Conservation (phyloP, 2,113 vertebrate genomes). For the Diphyllodes magnificus region DNA sequence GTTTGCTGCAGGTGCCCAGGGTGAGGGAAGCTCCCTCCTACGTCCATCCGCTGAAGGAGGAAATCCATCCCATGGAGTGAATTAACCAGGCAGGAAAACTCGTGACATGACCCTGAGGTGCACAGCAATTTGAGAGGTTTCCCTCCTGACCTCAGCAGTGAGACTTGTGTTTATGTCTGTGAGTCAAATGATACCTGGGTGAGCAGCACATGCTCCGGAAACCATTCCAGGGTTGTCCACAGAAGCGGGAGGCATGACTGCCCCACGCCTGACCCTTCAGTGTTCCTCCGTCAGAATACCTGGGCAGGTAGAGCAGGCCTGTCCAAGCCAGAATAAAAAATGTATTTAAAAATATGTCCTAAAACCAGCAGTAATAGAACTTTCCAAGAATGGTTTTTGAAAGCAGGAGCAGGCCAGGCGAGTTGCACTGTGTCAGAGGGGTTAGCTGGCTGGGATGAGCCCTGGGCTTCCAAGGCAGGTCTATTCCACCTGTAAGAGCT, state of each 20-base stretch:
- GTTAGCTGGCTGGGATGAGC: not conserved
- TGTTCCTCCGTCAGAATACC: not conserved
- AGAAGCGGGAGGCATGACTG: fast-evolving
- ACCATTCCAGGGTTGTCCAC: not conserved
- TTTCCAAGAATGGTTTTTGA: not conserved
- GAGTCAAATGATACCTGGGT: not conserved
- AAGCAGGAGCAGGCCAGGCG: not conserved
- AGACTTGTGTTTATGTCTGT: not conserved
- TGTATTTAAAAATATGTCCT: not conserved
- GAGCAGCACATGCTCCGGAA: not conserved
- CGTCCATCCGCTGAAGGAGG: not conserved
- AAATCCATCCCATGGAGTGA: not conserved
- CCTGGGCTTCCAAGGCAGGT: not conserved
- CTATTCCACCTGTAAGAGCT: not conserved
- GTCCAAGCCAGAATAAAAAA: not conserved
- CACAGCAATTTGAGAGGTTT: not conserved
- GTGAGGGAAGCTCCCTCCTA: not conserved
- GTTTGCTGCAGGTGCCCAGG: not conserved
- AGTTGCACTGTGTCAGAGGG: not conserved
- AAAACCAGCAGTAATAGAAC: not conserved
- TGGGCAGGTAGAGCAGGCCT: not conserved
- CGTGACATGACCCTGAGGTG: not conserved
- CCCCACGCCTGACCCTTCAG: not conserved
- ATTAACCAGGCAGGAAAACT: not conserved
- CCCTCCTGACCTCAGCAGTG: not conserved